Conservation (phyloP, 53 echinoderm and acorn worm genomes). For the Temnopleurus reevesii region DNA sequence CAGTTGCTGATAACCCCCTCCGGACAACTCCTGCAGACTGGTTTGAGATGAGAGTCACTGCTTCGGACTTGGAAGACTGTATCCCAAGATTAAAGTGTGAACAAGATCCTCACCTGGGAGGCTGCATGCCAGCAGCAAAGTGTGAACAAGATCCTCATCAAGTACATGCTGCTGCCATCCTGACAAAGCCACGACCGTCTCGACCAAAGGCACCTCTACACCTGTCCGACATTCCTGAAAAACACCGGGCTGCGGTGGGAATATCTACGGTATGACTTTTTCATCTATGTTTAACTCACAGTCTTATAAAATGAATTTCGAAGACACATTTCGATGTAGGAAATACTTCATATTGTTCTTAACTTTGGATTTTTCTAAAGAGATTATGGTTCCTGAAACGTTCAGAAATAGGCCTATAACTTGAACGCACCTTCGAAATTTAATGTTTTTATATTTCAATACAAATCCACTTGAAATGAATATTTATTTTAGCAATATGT, state of each 20-base stretch:
- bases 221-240: background rate
- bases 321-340: background rate
- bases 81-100: background rate
- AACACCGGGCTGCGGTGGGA: background rate
- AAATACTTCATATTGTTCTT: background rate
- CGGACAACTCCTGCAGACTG: background rate
- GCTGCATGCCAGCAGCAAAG: background rate
- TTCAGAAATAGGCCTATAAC: no score
- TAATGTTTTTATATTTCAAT: no score
- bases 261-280: background rate
- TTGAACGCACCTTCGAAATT: no score
- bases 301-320: no score
- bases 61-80: background rate
- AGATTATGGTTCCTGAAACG: no score
- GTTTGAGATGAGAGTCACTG: background rate
- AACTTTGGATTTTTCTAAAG: no score
- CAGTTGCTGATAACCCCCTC: background rate
- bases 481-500: no score
- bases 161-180: background rate
- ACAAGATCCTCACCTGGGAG: background rate
- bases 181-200: background rate
- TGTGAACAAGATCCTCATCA: background rate
- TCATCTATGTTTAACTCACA: no score
- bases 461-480: no score
- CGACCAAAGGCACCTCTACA: background rate